These are phyloP conservation scores for Scaptomyza hsui DNA, from an alignment of 1,140 invertebrate genomes.

Conservation along the genomic window DNA sequence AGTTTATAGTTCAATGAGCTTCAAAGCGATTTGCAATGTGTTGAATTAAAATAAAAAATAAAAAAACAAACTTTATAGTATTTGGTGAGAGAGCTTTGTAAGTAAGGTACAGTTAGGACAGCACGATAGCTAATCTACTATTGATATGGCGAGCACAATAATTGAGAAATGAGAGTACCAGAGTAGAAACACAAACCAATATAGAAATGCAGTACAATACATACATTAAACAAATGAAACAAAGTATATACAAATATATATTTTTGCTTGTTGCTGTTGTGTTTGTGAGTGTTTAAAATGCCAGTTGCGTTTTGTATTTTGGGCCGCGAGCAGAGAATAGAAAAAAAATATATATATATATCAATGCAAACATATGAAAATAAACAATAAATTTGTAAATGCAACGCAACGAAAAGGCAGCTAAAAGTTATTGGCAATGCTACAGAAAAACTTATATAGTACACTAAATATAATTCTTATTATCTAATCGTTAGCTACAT, in stretches of 20 bases:
- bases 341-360: background rate
- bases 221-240: background rate
- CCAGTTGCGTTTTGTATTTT: conserved; percentile 32
- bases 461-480: conserved; percentile 24
- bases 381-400: conserved; percentile 63
- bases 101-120: conserved; percentile 50
- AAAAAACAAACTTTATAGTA: conserved; percentile 5
- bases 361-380: conserved; percentile 24
- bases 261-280: conserved; percentile 68
- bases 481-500: conserved; percentile 59
- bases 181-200: conserved; percentile 28
- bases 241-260: conserved; percentile 19
- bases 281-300: conserved; percentile 71
- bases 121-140: conserved; percentile 37
- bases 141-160: conserved; percentile 62
- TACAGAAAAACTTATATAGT: conserved; percentile 13
- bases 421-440: conserved; percentile 22
- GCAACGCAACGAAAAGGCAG: conserved; percentile 59
- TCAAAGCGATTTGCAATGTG: conserved; percentile 27
- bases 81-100: conserved; percentile 68
- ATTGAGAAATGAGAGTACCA: conserved; percentile 64
- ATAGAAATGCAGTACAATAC: conserved; percentile 20
- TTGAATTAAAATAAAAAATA: no score
- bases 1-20: conserved; percentile 62
- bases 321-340: conserved; percentile 4